These are phyloP conservation scores for Chinchilla lanigera DNA, from an alignment of 2,113 vertebrate genomes.

Conservation along the genomic window DNA sequence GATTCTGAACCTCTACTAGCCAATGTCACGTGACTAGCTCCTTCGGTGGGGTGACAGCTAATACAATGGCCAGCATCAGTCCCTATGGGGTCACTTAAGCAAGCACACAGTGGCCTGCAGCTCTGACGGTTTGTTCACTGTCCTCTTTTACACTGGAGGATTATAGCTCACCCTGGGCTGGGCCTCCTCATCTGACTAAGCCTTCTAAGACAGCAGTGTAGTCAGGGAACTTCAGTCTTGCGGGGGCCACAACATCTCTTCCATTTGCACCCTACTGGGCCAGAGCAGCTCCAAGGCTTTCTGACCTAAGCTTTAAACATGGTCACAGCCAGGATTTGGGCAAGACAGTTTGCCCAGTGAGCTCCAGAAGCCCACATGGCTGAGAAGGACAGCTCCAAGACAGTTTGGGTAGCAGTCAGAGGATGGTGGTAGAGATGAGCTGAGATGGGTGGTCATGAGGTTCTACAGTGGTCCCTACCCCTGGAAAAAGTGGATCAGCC, in stretches of 20 bases:
- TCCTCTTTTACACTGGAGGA: not conserved
- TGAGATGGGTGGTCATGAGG: not conserved
- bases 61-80: not conserved
- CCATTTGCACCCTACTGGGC: not conserved
- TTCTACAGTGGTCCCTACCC: not conserved
- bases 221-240: not conserved
- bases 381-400: not conserved
- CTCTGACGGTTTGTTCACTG: not conserved
- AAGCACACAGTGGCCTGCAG: rapidly evolving
- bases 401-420: not conserved
- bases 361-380: not conserved
- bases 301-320: too few relatives aligned
- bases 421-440: not conserved
- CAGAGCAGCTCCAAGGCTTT: not conserved
- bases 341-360: not conserved
- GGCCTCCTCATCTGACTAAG: not conserved
- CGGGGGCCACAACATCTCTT: not conserved
- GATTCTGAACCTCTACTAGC: not conserved
- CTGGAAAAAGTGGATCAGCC: not conserved
- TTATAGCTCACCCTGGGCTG: not conserved
- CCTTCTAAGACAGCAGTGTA: not conserved
- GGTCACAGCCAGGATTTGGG: not conserved
- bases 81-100: not conserved
- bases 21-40: not conserved
- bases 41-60: not conserved